Evolutionary conservation across 2,888 invertebrate species (phyloP), one percentile per base, ranked within the genome.

Genomic region (Nasonia oneida): DNA sequence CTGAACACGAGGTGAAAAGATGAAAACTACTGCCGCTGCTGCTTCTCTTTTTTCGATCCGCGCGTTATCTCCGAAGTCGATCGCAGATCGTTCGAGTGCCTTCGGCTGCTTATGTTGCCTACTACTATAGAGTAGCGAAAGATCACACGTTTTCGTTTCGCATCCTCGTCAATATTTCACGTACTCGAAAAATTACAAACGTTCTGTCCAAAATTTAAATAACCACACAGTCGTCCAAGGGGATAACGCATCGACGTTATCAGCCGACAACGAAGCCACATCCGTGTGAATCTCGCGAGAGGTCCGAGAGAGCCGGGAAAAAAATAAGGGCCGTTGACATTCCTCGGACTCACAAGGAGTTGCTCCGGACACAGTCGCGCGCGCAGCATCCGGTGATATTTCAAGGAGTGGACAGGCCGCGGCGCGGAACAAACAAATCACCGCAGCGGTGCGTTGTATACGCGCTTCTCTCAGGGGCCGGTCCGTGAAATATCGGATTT

Each of bases 401-500:
- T 92, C 89, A 90, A 89, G 57, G 82, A 71, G 23, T 57, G 83
- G 86, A 77, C 83, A 83, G 47, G 42, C 86, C 87, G 86, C 88
- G 88, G 87, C 89, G 89, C 89, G 89, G 89, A 90, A 87, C 89
- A 90, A 90, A 92, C 92, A 92, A 92, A 92, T 92, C 91, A 91
- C 90, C 88, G 87, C 37, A 5, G 90, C 90, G 90, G 81, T 91
- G 91, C 92, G 10, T 42, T 42, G 42, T 42, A 42, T 91, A 92
- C 92, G 91, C 90, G 91, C 89, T 90, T 90, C 91, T 91, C 90
- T 90, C 89, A 8, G 6, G 82, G 47, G 18, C 64, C 74, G 37
- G 37, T 37, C 6, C 29, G 89, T 92, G 91, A 92, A 92, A 92
- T 92, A 92, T 92, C 89, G 91, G 89, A 91, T 91, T 92, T 91